These are phyloP conservation scores for Rotaria sp. DNA, from an alignment of 2,888 invertebrate genomes.

Conservation along the genomic window DNA sequence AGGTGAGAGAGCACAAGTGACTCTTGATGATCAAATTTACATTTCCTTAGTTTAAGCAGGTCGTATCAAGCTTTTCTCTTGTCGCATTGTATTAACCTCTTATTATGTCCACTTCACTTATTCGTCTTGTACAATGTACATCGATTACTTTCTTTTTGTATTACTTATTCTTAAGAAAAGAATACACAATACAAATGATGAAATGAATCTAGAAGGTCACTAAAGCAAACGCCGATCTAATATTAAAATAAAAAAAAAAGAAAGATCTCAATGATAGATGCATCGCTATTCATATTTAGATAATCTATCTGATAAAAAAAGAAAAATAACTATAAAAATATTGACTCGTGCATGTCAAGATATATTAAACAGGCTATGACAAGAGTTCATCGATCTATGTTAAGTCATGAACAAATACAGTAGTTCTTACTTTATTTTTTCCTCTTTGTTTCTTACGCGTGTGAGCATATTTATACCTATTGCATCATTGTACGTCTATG, in stretches of 20 bases:
- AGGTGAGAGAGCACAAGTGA: slow-evolving; percentile 1
- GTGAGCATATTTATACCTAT: not conserved
- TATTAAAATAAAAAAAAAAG: not conserved
- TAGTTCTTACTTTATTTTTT: not conserved
- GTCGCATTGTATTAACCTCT: not conserved
- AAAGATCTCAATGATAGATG: not conserved
- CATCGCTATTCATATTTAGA: not conserved
- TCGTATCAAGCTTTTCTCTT: not conserved
- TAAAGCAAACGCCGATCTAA: not conserved
- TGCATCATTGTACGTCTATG: not conserved
- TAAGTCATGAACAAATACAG: not conserved
- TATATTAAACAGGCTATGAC: not conserved
- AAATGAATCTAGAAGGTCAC: not conserved
- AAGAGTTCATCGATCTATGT: not conserved
- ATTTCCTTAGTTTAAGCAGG: not conserved
- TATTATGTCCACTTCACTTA: not conserved
- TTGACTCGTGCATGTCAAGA: not conserved
- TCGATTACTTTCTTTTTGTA: not conserved
- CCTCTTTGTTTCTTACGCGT: not conserved
- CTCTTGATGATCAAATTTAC: slow-evolving; percentile 7
- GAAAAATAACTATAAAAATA: not conserved
- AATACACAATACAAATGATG: not conserved
- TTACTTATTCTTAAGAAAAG: not conserved
- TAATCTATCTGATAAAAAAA: not conserved
- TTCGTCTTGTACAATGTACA: not conserved